phyloP scores from a whole-genome alignment of 2,797 vertebrate genomes.

The Vireo griseus region DNA sequence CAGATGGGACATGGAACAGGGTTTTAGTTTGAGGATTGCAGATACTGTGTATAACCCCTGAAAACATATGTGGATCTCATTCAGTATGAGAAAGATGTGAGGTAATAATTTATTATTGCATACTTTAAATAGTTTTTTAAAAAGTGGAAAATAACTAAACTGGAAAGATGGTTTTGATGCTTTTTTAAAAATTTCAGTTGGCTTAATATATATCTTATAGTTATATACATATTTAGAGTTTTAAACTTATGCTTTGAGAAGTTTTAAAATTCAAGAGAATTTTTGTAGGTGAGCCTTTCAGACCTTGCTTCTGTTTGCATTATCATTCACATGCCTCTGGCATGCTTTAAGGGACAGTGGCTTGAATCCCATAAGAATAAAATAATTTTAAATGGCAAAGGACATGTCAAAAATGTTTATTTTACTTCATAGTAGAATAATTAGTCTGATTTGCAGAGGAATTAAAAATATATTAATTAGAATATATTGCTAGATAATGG shows the following conservation, averaged over 20 bases:
- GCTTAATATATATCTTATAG: neutral
- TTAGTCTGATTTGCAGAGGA: neutral
- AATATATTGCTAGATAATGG: neutral
- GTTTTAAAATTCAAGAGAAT: neutral
- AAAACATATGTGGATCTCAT: neutral
- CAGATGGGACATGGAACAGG: neutral
- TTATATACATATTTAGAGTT: neutral
- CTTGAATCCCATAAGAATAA: neutral
- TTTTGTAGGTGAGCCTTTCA: neutral
- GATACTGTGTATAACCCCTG: neutral
- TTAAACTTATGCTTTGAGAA: neutral
- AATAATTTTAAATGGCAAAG: slow-evolving; percentile 25
- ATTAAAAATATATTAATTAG: neutral
- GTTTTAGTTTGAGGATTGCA: neutral
- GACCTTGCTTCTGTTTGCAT: neutral
- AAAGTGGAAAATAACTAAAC: neutral
- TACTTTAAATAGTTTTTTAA: neutral
- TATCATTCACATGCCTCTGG: slow-evolving; percentile 27
- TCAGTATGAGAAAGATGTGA: neutral
- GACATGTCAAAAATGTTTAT: slow-evolving; percentile 15
- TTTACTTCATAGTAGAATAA: slow-evolving; percentile 8
- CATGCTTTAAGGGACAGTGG: slow-evolving; percentile 48
- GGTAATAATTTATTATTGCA: neutral
- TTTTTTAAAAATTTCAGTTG: neutral
- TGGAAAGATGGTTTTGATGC: neutral